Conservation (phyloP, 2,113 vertebrate genomes). For the Lepus americanus region DNA sequence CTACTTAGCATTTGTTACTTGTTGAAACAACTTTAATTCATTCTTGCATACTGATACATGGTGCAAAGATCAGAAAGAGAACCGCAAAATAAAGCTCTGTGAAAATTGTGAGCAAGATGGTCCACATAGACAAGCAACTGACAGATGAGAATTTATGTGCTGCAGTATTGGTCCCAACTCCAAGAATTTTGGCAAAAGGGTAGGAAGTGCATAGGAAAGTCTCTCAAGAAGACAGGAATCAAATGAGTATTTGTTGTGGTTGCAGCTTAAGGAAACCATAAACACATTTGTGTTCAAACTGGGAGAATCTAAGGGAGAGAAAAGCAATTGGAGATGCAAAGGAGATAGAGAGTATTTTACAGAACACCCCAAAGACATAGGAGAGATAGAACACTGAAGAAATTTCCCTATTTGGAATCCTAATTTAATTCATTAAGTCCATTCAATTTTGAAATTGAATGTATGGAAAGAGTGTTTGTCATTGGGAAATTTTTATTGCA, state of each 20-base stretch:
- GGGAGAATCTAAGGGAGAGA: neutral
- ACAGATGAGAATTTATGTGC: neutral
- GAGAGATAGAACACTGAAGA: neutral
- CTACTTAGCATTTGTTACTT: no score
- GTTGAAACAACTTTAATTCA: no score
- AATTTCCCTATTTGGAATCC: neutral
- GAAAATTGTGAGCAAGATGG: neutral
- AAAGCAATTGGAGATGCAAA: neutral
- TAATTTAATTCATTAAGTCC: neutral
- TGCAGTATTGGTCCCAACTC: neutral
- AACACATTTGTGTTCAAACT: neutral
- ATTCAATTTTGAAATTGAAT: neutral
- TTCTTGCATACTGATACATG: no score
- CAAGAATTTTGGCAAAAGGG: neutral
- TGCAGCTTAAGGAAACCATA: neutral
- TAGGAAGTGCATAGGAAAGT: neutral
- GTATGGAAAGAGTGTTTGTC: neutral
- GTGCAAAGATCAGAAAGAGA: no score
- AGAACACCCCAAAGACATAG: neutral
- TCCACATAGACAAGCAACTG: neutral
- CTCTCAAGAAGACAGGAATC: neutral
- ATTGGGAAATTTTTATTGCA: neutral
- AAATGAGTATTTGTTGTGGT: neutral
- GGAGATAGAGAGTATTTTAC: neutral
- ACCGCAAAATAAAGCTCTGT: no score